These are phyloP conservation scores for Teleiodes luculella DNA, from an alignment of 2,888 invertebrate species.

Conservation along the genomic window DNA sequence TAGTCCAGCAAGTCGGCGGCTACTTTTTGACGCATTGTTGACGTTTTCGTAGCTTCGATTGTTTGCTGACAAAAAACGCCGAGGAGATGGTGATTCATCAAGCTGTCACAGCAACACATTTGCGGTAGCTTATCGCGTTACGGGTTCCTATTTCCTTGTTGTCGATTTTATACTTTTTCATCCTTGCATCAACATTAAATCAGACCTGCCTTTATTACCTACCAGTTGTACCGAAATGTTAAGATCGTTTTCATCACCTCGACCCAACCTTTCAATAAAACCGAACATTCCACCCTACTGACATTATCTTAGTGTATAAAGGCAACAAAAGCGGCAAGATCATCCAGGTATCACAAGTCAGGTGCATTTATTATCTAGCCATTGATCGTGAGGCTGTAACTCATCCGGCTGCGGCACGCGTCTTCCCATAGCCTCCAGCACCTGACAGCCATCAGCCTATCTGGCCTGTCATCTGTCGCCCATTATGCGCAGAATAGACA, in stretches of 20 bases:
- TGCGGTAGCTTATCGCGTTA: slow-evolving; percentile 14
- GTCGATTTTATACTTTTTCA: neutral
- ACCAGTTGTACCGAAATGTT: too few relatives aligned
- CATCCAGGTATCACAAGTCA: neutral
- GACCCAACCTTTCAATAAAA: neutral
- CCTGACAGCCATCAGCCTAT: slow-evolving; percentile 39
- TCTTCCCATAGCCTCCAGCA: slow-evolving; percentile 19
- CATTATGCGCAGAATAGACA: slow-evolving; percentile 60
- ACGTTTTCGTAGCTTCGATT: slow-evolving; percentile 37
- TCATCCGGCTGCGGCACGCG: slow-evolving; percentile 7
- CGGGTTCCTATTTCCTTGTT: neutral
- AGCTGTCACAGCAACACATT: slow-evolving; percentile 13
- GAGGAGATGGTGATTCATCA: slow-evolving; percentile 15
- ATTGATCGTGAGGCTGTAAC: slow-evolving; percentile 5
- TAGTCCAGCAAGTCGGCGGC: slow-evolving; percentile 24
- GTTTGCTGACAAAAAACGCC: slow-evolving; percentile 30
- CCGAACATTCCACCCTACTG: neutral
- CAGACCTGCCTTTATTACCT: too few relatives aligned
- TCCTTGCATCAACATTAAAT: too few relatives aligned
- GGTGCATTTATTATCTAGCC: slow-evolving; percentile 8
- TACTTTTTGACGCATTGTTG: slow-evolving; percentile 56
- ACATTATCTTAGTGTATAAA: neutral
- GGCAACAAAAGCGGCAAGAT: neutral
- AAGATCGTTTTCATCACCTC: neutral
- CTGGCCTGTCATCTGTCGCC: slow-evolving; percentile 62